Evolutionary conservation across 2,888 invertebrate genomes (phyloP), one percentile per base, ranked within the genome.

Genomic region (Torymus aiolomorphi): DNA sequence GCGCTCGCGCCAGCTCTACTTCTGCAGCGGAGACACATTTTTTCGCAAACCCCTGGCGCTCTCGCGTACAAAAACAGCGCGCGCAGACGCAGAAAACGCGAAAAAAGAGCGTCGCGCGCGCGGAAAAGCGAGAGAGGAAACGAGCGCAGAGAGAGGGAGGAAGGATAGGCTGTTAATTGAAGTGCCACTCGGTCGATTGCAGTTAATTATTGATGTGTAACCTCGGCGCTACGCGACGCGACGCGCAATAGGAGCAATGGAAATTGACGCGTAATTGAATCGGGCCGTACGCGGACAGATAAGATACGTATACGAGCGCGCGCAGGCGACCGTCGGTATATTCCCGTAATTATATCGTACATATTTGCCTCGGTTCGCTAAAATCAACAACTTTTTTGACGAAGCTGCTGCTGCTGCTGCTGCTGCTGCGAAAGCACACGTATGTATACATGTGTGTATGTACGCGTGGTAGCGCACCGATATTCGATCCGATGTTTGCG

Each of bases 161-260:
- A 49, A 54, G 12, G 16, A 52, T 31, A 31, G 59, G 52, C 79
- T 81, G 83, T 83, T 84, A 83, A 84, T 85, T 83, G 83, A 83
- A 83, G 83, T 83, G 83, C 83, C 83, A 84, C 83, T 83, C 83
- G 83, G 82, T 83, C 82, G 82, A 83, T 80, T 80, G 83, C 83
- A 80, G 83, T 85, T 85, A 84, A 84, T 85, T 81, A 84, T 82
- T 82, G 83, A 82, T 83, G 83, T 81, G 83, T 84, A 84, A 84
- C 83, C 83, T 83, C 82, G 52, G 71, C 66, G 67, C 56, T n/a
- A 20, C 69, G 51, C 31, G 62, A 74, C 62, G 61, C 42, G 63
- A 13, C 2, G 54, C 67, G 31, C 73, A 77, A 80, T 70, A 80
- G 74, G 65, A 78, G 81, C 67, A 69, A 71, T 76, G 67, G 57